Conservation (phyloP, 2,888 invertebrate genomes). For the Merodon equestris region DNA sequence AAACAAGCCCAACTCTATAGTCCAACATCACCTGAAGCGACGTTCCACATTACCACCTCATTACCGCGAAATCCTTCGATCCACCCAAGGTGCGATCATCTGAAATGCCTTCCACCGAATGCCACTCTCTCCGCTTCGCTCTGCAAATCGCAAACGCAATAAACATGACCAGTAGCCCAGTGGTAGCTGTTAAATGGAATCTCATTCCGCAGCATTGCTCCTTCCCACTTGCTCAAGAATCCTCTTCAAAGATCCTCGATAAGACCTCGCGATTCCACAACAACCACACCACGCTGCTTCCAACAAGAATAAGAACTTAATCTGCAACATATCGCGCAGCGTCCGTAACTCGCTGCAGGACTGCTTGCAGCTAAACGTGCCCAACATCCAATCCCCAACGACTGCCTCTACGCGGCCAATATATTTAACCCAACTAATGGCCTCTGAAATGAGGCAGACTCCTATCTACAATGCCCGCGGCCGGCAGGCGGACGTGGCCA, state of each 20-base stretch:
- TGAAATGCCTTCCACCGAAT: no score
- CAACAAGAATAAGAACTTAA: constrained; percentile 57
- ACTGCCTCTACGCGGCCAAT: constrained; percentile 44
- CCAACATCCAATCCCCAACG: constrained; percentile 15
- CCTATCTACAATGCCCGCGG: constrained; percentile 2
- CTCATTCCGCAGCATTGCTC: constrained; percentile 33
- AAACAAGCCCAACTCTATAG: no score
- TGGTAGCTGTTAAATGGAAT: constrained; percentile 68
- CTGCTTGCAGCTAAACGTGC: constrained; percentile 7
- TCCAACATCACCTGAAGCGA: background rate
- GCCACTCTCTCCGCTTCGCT: no score
- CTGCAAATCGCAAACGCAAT: constrained; percentile 21
- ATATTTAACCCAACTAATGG: constrained; percentile 65
- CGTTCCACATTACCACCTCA: constrained; percentile 8
- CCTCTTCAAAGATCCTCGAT: constrained; percentile 53
- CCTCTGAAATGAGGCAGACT: constrained; percentile 46
- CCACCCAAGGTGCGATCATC: constrained; percentile 1
- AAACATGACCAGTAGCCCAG: constrained; percentile 64
- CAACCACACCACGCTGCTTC: constrained; percentile 8
- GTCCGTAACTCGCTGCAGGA: constrained; percentile 9
- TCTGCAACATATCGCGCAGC: constrained; percentile 51
- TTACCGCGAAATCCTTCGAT: background rate
- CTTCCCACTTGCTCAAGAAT: constrained; percentile 27
- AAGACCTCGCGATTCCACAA: constrained; percentile 19
- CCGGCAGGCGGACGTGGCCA: constrained; percentile 8